A percentile compares a stretch with the other conserved stretches of the same genome.
Conservation (phyloP, 2,888 invertebrate genomes). For the Eurytoma californica region DNA sequence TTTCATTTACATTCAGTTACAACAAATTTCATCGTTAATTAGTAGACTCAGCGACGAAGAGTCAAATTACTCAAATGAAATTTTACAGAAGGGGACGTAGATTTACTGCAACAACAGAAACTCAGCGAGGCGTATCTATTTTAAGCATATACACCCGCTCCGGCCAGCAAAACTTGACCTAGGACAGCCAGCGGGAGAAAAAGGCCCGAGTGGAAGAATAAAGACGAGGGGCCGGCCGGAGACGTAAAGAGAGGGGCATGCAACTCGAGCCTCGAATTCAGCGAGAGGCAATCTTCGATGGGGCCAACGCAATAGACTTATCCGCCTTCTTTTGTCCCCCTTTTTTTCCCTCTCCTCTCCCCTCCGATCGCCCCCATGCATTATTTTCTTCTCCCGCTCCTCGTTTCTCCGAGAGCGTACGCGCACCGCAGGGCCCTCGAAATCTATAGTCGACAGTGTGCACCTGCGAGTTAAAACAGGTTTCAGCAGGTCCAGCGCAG, state of each 20-base stretch:
- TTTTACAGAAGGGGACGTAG: neutral
- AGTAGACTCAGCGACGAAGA: too few relatives aligned
- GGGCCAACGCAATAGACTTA: constrained; percentile 54
- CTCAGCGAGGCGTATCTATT: constrained; percentile 27
- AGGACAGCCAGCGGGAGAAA: constrained; percentile 8
- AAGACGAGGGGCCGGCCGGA: neutral
- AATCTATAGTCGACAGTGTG: constrained; percentile 53
- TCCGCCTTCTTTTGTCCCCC: constrained; percentile 51
- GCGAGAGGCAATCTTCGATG: constrained; percentile 52
- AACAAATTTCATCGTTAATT: too few relatives aligned
- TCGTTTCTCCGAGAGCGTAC: neutral
- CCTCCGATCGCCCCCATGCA: constrained; percentile 36
- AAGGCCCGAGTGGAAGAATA: neutral
- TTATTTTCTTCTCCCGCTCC: constrained; percentile 31
- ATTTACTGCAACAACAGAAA: neutral
- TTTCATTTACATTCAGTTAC: too few relatives aligned
- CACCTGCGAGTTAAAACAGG: constrained; percentile 72
- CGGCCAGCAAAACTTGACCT: constrained; percentile 49
- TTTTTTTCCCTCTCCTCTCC: constrained; percentile 31
- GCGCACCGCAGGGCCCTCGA: constrained; percentile 13
- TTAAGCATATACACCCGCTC: neutral
- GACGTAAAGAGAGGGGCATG: neutral
- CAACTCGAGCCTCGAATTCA: constrained; percentile 44
- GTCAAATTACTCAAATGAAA: too few relatives aligned
- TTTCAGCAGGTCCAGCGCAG: constrained; percentile 69